Evolutionary conservation across 2,888 invertebrate genomes (phyloP), one percentile per base, ranked within the genome.

Genomic region (Pycnomerus fuliginosus): DNA sequence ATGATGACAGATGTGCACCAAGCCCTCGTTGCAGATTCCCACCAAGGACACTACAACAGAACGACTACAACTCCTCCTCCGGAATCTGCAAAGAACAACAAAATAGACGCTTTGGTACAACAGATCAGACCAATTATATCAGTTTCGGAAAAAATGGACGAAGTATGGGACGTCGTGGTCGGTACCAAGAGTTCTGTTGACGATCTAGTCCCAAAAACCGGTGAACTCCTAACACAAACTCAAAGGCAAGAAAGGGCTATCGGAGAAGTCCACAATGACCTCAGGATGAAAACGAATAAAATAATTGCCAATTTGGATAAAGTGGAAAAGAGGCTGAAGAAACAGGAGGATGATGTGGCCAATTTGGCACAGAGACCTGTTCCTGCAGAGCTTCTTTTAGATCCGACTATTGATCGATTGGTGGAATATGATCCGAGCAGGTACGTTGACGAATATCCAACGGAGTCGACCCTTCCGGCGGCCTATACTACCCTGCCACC

Each of bases 91-190:
- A 82, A 80, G 60, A 76, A 78, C 8, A 90, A 84, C 64, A 91
- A 90, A 74, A 81, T 90, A 51, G 90, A 91, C 70, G 82, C 80
- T 2, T 76, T 91, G 16, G 87, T 87, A 1, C 84, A 86, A 61
- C 87, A 89, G 72, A 90, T 90, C 66, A 82, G 84, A 53, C 90
- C 91, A 0, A 89, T 90, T 74, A 83, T 90, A 63, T 85, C 84
- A 38, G 90, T 90, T 1, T 87, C 90, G 0, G 89, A 90, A 65
- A 90, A 90, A 71, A 90, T 91, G 89, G 90, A 91, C 60, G 88
- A 91, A 71, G 90, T 91, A 2, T 91, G 90, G 90, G 86, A 89
- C 65, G 89, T 90, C 2, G 89, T 91, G 7, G 89, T 90, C 1
- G 90, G 90, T 8, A 90, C 90, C 2, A 91, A 91, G 66, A 89